Percentiles rank a stretch among this genome's conserved stretches.
phyloP scores from a whole-genome alignment of 2,113 vertebrate species.

The Natator depressus region DNA sequence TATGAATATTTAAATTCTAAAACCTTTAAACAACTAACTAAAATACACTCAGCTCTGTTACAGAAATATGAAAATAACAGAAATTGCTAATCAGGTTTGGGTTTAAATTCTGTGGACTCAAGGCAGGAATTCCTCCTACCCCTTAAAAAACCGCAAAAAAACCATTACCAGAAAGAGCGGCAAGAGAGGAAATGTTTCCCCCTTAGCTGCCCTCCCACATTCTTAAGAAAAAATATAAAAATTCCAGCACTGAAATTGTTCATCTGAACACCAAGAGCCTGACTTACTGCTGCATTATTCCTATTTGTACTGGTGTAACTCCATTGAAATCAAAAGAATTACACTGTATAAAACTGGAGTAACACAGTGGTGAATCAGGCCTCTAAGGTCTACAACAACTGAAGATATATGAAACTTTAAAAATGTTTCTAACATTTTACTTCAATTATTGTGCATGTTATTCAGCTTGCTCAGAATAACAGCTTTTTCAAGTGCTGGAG shows the following conservation, averaged over 20 bases:
- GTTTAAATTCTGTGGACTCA: not conserved
- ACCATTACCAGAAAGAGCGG: not conserved
- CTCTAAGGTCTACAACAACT: not conserved
- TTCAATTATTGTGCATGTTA: not conserved
- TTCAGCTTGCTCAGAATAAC: not conserved
- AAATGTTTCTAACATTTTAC: constrained; percentile 9
- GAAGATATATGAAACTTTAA: not conserved
- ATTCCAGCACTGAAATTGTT: not conserved
- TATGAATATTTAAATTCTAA: not conserved
- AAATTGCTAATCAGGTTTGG: not conserved
- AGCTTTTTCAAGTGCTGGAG: not conserved
- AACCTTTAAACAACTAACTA: not conserved
- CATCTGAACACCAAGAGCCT: not conserved
- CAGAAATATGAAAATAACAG: not conserved
- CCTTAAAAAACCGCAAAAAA: not conserved
- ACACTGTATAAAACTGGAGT: not conserved
- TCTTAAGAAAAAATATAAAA: not conserved
- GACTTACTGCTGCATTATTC: not conserved
- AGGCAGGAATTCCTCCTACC: not conserved
- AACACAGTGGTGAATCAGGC: not conserved
- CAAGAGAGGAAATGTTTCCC: not conserved
- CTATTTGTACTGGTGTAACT: not conserved
- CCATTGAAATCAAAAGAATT: not conserved
- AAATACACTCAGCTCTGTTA: not conserved
- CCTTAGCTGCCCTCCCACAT: not conserved